Conservation (phyloP, 2,797 vertebrate genomes). For the Gymnothorax javanicus region DNA sequence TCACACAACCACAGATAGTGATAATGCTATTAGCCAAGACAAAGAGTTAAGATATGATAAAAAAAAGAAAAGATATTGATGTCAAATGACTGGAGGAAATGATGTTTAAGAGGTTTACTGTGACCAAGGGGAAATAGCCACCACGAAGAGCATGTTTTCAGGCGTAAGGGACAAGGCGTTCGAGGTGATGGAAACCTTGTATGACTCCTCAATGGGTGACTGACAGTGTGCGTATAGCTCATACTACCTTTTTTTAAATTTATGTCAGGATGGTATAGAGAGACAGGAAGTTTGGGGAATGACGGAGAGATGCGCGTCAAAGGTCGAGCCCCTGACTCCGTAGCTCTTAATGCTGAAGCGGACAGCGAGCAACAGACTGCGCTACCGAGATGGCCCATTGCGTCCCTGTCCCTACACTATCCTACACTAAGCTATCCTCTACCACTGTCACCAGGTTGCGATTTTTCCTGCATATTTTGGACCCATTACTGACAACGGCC, state of each 20-base stretch:
- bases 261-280: too few relatives aligned
- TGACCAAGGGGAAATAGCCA: neutral
- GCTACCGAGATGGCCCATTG: too few relatives aligned
- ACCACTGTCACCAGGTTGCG: neutral
- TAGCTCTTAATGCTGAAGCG: too few relatives aligned
- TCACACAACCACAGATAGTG: neutral
- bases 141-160: neutral
- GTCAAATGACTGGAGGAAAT: neutral
- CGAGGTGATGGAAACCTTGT: neutral
- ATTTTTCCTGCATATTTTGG: neutral
- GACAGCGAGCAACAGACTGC: too few relatives aligned
- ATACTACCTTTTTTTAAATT: too few relatives aligned
- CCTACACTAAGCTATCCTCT: neutral
- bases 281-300: too few relatives aligned
- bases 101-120: neutral
- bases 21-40: neutral
- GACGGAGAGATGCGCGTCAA: too few relatives aligned
- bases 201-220: slow-evolving; percentile 5
- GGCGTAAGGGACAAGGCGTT: neutral
- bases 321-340: too few relatives aligned
- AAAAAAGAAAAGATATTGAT: neutral
- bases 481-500: neutral
- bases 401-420: neutral
- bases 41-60: neutral
- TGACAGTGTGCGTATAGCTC: neutral